Evolutionary conservation across 1,140 invertebrate species (phyloP), one percentile per base, ranked within the genome.

Genomic region (Euura saliciscinereae): DNA sequence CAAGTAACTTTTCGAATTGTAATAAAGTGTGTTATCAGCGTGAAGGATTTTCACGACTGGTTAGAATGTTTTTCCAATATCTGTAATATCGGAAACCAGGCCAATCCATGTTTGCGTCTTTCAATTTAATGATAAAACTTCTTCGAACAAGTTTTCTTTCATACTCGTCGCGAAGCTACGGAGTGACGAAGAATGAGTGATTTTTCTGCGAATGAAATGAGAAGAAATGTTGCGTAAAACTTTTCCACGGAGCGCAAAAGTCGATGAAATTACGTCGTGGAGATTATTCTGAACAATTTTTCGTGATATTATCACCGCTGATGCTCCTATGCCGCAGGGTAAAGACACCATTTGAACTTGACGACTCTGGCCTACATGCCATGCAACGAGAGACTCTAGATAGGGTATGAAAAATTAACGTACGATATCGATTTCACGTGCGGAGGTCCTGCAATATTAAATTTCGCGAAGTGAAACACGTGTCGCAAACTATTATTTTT

Each of bases 401-500:
- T 28, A 28, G 28, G 28, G 28, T 28, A n/a, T 59, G 51, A 59
- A 59, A 59, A 59, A 59, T 59, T 8, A 59, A 59, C 13, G 51
- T 59, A n/a, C 51, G 13, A 6, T 59, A 59, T 59, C 51, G 51
- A 59, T n/a, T n/a, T 59, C 51, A n/a, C 8, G 51, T 59, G 13
- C 51, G 51, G 13, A n/a, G 51, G 51, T 6, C 13, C 3, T 59
- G 51, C 51, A 59, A 59, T 59, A 59, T 59, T 59, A 4, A 59
- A 59, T 59, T 59, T n/a, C 10, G 10, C 51, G 51, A 59, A n/a
- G 51, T n/a, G 51, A 59, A 59, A 59, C 51, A 59, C 51, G 51
- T 59, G 51, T 59, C 51, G 8, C 51, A 3, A 11, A 59, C 51
- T 11, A 1, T 3, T 59, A 28, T 59, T 59, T 59, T n/a, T n/a